Conservation (phyloP, 1,140 invertebrate genomes). For the Drosophila watanabei region DNA sequence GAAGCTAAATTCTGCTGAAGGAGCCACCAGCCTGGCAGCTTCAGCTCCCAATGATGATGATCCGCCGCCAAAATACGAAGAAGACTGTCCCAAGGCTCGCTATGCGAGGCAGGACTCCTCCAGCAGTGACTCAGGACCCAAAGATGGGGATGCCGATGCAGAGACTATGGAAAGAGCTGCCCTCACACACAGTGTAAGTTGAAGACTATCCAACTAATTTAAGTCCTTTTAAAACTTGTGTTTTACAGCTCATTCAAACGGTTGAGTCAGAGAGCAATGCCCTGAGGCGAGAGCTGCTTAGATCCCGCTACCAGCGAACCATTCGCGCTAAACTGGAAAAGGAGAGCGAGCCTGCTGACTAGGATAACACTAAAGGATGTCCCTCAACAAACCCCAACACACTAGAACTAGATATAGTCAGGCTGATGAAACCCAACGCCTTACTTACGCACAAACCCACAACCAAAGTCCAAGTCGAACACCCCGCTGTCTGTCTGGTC, state of each 20-base stretch:
- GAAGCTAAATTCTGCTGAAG: conserved; percentile 25
- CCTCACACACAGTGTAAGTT: conserved; percentile 72
- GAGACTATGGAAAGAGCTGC: conserved; percentile 67
- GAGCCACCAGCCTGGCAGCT: neutral
- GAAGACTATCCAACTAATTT: neutral
- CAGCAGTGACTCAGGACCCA: conserved; percentile 34
- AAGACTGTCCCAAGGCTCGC: neutral
- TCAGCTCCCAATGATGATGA: conserved; percentile 40
- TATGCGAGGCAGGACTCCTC: conserved; percentile 30
- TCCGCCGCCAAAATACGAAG: conserved; percentile 60
- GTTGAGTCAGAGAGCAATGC: conserved; percentile 68
- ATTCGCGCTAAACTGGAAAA: conserved; percentile 54
- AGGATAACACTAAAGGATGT: neutral
- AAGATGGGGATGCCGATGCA: conserved; percentile 57
- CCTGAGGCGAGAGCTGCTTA: conserved; percentile 68
- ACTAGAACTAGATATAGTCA: neutral
- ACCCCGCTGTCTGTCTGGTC: conserved; percentile 24
- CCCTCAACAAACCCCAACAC: neutral
- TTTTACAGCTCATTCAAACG: conserved; percentile 60
- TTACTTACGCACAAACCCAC: conserved; percentile 20
- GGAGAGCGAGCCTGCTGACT: conserved; percentile 21
- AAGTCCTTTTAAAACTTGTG: neutral
- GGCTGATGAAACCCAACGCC: conserved; percentile 30
- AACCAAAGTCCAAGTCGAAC: conserved; percentile 3
- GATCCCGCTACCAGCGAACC: conserved; percentile 65